These are phyloP conservation scores for Trematocara nigrifrons DNA, from an alignment of 2,113 vertebrate species.

Conservation along the genomic window DNA sequence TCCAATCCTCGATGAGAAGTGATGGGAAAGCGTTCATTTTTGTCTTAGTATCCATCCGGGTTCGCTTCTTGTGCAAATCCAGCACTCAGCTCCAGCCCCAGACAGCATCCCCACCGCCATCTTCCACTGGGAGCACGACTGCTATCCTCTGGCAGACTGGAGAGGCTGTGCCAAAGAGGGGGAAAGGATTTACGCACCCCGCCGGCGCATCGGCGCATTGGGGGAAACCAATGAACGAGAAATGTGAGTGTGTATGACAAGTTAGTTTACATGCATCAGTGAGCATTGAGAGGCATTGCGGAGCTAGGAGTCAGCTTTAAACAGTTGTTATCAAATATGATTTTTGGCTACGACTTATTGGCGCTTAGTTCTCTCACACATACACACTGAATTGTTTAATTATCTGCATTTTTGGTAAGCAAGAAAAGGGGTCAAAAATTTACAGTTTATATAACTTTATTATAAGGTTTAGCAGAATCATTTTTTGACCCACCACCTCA, in stretches of 20 bases:
- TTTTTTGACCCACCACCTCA: neutral
- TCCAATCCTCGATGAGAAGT: conserved; percentile 36
- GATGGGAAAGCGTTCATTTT: conserved; percentile 16
- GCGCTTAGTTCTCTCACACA: neutral
- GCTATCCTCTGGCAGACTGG: conserved; percentile 46
- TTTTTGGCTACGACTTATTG: neutral
- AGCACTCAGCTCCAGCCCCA: conserved; percentile 46
- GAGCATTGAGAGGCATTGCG: neutral
- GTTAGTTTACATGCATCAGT: neutral
- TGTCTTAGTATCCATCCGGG: conserved; percentile 31
- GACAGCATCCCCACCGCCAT: conserved; percentile 82
- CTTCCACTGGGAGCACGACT: conserved; percentile 74
- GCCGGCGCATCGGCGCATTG: neutral
- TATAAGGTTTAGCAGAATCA: neutral
- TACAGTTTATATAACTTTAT: neutral
- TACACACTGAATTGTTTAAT: neutral
- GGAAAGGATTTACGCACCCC: conserved; percentile 28
- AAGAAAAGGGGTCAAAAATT: neutral
- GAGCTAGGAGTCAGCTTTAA: neutral
- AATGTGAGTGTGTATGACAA: neutral
- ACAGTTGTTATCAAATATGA: neutral
- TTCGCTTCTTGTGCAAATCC: conserved; percentile 40
- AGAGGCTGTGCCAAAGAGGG: conserved; percentile 19
- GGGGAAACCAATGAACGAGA: neutral
- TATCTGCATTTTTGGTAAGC: neutral